Conservation (phyloP, 2,888 invertebrate species). For the Lymantria monacha region DNA sequence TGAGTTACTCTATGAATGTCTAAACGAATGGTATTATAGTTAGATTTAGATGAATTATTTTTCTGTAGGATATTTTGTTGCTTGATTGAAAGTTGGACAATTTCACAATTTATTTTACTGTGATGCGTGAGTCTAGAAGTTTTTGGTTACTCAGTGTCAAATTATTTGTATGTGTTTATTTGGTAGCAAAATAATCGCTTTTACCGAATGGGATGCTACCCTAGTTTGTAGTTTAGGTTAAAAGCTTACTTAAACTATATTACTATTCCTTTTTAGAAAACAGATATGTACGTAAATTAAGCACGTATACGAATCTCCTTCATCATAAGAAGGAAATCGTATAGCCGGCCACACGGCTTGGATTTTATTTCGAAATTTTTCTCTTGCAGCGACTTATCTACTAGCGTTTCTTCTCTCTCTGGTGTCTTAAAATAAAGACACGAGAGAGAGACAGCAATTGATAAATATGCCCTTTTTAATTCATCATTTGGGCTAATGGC, state of each 20-base stretch:
- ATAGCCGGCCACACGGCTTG: no score
- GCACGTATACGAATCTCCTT: no score
- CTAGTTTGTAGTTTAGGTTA: slow-evolving; percentile 46
- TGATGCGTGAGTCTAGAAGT: neutral
- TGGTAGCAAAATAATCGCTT: slow-evolving; percentile 50
- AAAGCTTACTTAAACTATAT: slow-evolving; percentile 53
- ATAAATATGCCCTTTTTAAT: no score
- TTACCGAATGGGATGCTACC: slow-evolving; percentile 35
- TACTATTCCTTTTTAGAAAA: slow-evolving; percentile 25
- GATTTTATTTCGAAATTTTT: no score
- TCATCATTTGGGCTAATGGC: no score
- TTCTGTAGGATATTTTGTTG: slow-evolving; percentile 5
- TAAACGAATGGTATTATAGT: slow-evolving; percentile 34
- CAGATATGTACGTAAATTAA: no score
- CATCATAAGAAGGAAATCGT: no score
- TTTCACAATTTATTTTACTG: neutral
- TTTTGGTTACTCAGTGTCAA: slow-evolving; percentile 23
- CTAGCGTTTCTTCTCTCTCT: no score
- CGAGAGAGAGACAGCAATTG: no score
- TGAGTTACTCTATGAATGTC: slow-evolving; percentile 20
- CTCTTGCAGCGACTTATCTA: no score
- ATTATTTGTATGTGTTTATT: slow-evolving; percentile 34
- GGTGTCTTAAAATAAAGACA: no score
- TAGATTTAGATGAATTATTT: slow-evolving; percentile 22
- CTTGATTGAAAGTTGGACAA: slow-evolving; percentile 24